phyloP scores from a whole-genome alignment of 2,888 invertebrate genomes.

The Xanthorhoe designata region DNA sequence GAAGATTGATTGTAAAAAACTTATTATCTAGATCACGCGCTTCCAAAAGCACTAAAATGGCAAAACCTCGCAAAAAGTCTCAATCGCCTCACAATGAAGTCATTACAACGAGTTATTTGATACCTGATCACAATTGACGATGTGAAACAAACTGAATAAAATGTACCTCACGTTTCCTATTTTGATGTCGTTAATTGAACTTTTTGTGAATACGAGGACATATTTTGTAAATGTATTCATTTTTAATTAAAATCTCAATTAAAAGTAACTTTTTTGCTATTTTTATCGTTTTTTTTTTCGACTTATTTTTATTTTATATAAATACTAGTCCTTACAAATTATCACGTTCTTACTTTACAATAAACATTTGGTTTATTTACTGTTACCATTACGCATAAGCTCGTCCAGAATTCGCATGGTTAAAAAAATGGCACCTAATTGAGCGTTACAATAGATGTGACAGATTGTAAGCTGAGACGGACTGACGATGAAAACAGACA shows the following conservation, averaged over 20 bases:
- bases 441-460: slow-evolving; percentile 74
- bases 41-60: slow-evolving; percentile 45
- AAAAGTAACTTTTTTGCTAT: too few species aligned
- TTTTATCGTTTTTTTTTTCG: too few species aligned
- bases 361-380: too few species aligned
- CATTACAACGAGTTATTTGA: slow-evolving; percentile 62
- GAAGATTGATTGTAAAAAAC: slow-evolving; percentile 7
- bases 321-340: too few species aligned
- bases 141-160: slow-evolving; percentile 55
- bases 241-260: too few species aligned
- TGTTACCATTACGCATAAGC: slow-evolving; percentile 47
- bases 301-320: too few species aligned
- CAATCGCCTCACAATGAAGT: slow-evolving; percentile 64
- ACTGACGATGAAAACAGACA: slow-evolving; percentile 70
- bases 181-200: slow-evolving; percentile 35
- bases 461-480: slow-evolving; percentile 68
- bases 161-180: slow-evolving; percentile 48
- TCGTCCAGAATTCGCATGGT: slow-evolving; percentile 54
- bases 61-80: slow-evolving; percentile 39
- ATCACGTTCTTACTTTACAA: too few species aligned
- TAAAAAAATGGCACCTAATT: slow-evolving; percentile 72
- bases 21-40: slow-evolving; percentile 31
- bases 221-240: slow-evolving; percentile 13
- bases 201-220: slow-evolving; percentile 11
- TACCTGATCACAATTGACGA: slow-evolving; percentile 62